phyloP scores from a whole-genome alignment of 2,888 invertebrate species.

The Sminthurinus aureus region DNA sequence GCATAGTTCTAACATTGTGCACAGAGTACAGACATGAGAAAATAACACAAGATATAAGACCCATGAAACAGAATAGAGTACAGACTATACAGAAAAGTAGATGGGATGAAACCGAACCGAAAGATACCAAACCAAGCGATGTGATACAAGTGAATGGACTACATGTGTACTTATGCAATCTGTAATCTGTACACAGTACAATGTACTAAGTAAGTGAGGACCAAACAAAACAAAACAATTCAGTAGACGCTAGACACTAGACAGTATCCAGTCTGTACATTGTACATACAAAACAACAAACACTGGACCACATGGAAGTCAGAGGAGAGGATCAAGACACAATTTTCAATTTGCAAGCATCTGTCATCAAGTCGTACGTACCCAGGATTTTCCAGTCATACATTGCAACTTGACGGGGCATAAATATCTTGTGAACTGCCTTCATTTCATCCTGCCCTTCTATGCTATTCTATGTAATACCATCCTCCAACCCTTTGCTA shows the following conservation, averaged over 20 bases:
- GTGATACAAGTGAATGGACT: not conserved
- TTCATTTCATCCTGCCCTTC: not conserved
- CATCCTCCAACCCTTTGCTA: not conserved
- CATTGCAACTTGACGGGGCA: slow-evolving; percentile 42
- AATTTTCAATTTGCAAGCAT: slow-evolving; percentile 43
- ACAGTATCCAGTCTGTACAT: no score
- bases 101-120: no score
- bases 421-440: slow-evolving; percentile 38
- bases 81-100: no score
- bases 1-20: not conserved
- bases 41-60: not conserved
- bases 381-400: slow-evolving; percentile 40
- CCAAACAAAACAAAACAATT: not conserved
- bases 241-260: no score
- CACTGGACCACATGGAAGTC: slow-evolving; percentile 42
- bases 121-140: not conserved
- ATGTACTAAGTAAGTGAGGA: not conserved
- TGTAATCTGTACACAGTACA: not conserved
- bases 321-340: slow-evolving; percentile 42
- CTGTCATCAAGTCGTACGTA: slow-evolving; percentile 41
- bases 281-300: not conserved
- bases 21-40: not conserved
- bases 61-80: no score
- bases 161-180: not conserved
- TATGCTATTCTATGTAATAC: no score